Evolutionary conservation across 1,140 invertebrate species (phyloP).

Genomic region (Centruroides sculpturatus): DNA sequence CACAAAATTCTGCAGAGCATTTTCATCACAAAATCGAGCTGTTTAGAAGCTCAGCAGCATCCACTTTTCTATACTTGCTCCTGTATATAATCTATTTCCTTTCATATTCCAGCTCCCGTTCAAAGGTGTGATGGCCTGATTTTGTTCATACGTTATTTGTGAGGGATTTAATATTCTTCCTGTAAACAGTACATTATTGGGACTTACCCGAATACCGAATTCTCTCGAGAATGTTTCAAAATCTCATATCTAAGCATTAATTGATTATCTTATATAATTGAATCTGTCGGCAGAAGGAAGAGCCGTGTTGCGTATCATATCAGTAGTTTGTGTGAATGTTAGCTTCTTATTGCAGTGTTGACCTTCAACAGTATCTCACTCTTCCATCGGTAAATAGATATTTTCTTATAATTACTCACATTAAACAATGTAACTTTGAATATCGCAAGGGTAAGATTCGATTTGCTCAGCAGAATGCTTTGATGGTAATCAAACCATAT

Average conservation of each 20-base stretch:
- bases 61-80: slow-evolving; percentile 24
- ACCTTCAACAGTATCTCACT: slow-evolving; percentile 22
- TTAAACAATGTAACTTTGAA: slow-evolving; percentile 24
- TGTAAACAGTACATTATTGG: slow-evolving; percentile 9
- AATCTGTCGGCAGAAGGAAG: slow-evolving; percentile 20
- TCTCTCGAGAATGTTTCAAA: slow-evolving; percentile 16
- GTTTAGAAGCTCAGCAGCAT: slow-evolving; percentile 16
- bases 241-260: background rate
- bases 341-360: slow-evolving; percentile 20
- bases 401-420: slow-evolving; percentile 18
- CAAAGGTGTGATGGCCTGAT: background rate
- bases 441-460: slow-evolving; percentile 10
- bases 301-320: slow-evolving; percentile 22
- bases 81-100: slow-evolving; percentile 40
- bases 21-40: background rate
- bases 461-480: slow-evolving; percentile 10
- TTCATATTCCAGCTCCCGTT: slow-evolving; percentile 47
- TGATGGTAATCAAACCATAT: slow-evolving; percentile 17
- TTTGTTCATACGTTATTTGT: slow-evolving; percentile 3
- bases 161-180: slow-evolving; percentile 18
- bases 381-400: slow-evolving; percentile 25
- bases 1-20: background rate
- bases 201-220: slow-evolving; percentile 19
- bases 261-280: slow-evolving; percentile 2
- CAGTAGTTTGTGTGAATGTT: slow-evolving; percentile 8